Evolutionary conservation across 1,140 invertebrate species (phyloP).

Genomic region (Spodoptera litura): DNA sequence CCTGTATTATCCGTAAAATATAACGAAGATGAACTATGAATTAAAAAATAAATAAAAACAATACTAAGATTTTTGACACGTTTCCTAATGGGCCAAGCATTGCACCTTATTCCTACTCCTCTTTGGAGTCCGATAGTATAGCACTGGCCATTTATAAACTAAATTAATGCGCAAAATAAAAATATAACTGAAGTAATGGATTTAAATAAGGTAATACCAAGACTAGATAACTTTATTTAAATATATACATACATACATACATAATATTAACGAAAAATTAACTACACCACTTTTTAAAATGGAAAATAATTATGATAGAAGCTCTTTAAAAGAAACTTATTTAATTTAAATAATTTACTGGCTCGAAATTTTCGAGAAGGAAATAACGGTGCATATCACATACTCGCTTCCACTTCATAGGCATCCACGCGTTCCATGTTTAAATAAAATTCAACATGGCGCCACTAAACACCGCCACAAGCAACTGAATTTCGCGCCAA

Average conservation of each 20-base stretch:
- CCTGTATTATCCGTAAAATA: too few relatives aligned
- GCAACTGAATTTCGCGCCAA: not conserved
- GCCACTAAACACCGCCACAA: not conserved
- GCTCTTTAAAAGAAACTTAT: not conserved
- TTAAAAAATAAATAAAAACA: not conserved
- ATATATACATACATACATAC: not conserved
- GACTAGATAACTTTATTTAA: slow-evolving; percentile 16
- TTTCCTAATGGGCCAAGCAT: not conserved
- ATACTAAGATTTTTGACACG: not conserved
- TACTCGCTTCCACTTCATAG: not conserved
- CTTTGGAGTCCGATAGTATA: slow-evolving; percentile 11
- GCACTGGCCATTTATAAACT: slow-evolving; percentile 9
- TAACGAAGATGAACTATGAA: too few relatives aligned
- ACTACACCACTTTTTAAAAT: slow-evolving; percentile 7
- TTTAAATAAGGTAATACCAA: slow-evolving; percentile 2
- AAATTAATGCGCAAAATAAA: slow-evolving; percentile 10
- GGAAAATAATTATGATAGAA: not conserved
- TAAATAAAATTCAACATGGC: slow-evolving; percentile 2
- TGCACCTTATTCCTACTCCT: slow-evolving; percentile 10
- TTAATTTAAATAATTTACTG: not conserved
- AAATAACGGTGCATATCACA: slow-evolving; percentile 2
- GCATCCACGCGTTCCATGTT: not conserved
- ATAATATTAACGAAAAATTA: not conserved
- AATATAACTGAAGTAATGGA: not conserved
- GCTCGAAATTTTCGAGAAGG: not conserved